Evolutionary conservation across 2,888 invertebrate species (phyloP).

Genomic region (Lycophotia porphyrea): DNA sequence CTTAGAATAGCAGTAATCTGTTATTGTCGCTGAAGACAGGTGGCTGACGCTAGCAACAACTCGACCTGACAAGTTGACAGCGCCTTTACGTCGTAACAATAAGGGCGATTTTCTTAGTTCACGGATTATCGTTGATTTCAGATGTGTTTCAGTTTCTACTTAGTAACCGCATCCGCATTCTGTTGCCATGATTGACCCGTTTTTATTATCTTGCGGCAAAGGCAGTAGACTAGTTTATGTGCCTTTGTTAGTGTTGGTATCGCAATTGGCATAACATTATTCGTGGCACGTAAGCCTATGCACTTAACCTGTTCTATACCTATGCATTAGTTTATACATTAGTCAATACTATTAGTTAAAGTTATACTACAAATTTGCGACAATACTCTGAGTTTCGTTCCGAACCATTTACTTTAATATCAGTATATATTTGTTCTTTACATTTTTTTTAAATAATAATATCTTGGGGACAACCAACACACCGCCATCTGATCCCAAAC

Average conservation of each 20-base stretch:
- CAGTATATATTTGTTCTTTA: constrained; percentile 3
- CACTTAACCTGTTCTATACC: neutral
- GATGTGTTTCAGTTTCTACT: neutral
- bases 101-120: neutral
- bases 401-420: constrained; percentile 14
- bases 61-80: neutral
- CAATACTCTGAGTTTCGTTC: neutral
- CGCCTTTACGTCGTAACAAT: neutral
- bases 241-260: neutral
- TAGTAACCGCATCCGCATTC: neutral
- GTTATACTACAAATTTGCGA: neutral
- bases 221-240: neutral
- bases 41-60: neutral
- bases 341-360: neutral
- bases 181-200: neutral
- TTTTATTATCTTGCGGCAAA: neutral
- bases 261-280: neutral
- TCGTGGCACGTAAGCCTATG: neutral
- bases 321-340: neutral
- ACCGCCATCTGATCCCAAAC: no score
- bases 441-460: no score
- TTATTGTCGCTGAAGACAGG: neutral
- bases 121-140: neutral
- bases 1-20: neutral
- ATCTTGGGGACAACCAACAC: no score